Base-by-base conservation (phyloP, 1,140 invertebrate species). In the Drosophila ironensis region DNA sequence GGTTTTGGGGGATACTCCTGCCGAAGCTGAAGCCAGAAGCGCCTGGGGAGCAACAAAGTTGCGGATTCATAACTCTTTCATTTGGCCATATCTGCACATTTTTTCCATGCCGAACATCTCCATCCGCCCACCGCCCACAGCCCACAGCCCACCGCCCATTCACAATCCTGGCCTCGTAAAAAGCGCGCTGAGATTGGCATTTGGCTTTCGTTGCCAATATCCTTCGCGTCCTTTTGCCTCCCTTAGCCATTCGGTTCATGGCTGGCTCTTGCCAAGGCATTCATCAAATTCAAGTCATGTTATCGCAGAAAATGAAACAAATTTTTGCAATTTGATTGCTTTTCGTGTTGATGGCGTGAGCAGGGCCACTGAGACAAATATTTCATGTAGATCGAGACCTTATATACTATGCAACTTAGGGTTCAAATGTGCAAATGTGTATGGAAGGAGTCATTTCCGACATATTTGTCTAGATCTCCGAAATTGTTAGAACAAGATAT, bases 311-410 rank as follows among this genome's bases (percentile, higher is more conserved):
- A 84, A 84, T 86, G 81, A 86, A 84, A 84, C 81, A 86, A 84
- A 84, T 86, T 84, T 84, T 84, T 84, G 80, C 80, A 86, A 84
- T 84, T 84, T 84, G 80, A 84, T 84, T 84, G 80, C 80, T 84
- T 86, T 84, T 84, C 80, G 80, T 87, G 74, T 80, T 67, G 80
- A 75, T 84, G 74, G 68, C 61, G 69, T 72, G 72, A 54, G 67
- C 38, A 25, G 44, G 7, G 11, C 11, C 38, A 38, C 38, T 33
- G 30, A 5, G 19, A 38, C 7, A 35, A 2, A 11, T 33, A 33
- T 33, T 33, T 33, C 9, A 3, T 11, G 2, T 22, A 22, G 20
- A 22, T 22, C 20, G 20, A 22, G 20, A n/a, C n/a, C n/a, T n/a
- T n/a, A n/a, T n/a, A n/a, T n/a, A n/a, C n/a, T n/a, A n/a, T n/a